Evolutionary conservation across 2,113 vertebrate genomes (phyloP).

Genomic region (Amphilophus citrinellus): DNA sequence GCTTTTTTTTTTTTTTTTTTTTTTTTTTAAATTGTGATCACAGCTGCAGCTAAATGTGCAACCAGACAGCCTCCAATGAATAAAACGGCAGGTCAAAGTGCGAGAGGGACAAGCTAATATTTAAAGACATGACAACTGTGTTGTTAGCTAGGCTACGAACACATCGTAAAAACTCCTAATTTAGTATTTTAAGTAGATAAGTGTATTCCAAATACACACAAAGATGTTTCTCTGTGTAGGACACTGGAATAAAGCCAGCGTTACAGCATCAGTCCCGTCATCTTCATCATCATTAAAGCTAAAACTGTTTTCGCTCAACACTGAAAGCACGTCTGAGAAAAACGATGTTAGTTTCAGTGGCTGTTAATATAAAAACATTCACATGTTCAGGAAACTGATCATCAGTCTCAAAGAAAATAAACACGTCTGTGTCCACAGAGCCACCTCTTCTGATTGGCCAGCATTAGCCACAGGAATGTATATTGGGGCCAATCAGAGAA

Average conservation of each 20-base stretch:
- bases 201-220: not conserved
- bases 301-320: not conserved
- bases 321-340: not conserved
- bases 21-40: not conserved
- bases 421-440: not conserved
- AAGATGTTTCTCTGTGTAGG: not conserved
- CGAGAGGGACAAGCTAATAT: not conserved
- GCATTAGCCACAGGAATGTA: constrained; percentile 44
- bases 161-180: not conserved
- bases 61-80: not conserved
- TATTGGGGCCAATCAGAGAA: constrained; percentile 26
- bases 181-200: not conserved
- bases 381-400: constrained; percentile 50
- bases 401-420: not conserved
- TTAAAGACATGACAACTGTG: not conserved
- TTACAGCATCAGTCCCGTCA: not conserved
- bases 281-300: not conserved
- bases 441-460: constrained; percentile 21
- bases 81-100: too few species aligned
- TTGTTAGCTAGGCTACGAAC: not conserved
- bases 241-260: constrained; percentile 44
- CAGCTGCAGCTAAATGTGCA: not conserved
- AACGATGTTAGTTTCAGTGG: constrained; percentile 5
- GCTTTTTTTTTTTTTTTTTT: too few species aligned
- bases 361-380: constrained; percentile 40